phyloP scores from a whole-genome alignment of 2,797 vertebrate species.

The Mormyrops attenuatus region DNA sequence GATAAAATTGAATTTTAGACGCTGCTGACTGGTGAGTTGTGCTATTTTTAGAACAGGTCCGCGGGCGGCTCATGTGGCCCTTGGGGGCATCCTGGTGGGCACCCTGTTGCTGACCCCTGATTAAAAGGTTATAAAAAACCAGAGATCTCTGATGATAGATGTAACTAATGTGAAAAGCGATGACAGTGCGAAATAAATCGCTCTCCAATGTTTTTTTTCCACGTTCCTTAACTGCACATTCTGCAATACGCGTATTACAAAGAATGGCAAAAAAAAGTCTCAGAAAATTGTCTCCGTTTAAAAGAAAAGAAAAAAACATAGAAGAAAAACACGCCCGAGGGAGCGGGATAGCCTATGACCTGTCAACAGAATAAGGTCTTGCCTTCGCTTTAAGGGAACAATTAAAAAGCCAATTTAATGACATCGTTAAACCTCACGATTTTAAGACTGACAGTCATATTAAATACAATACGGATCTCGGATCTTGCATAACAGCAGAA shows the following conservation, averaged over 20 bases:
- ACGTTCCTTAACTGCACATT: not conserved
- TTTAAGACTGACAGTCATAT: not conserved
- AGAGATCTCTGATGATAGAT: not conserved
- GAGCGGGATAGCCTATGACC: not conserved
- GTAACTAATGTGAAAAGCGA: not conserved
- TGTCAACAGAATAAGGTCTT: not conserved
- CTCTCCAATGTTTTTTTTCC: not conserved
- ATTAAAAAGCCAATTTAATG: not conserved
- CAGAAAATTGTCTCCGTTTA: not conserved
- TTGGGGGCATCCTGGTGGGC: no score
- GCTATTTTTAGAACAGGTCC: no score
- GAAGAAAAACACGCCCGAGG: not conserved
- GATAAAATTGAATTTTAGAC: no score
- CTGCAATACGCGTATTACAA: not conserved
- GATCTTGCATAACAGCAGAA: not conserved
- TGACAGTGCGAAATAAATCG: not conserved
- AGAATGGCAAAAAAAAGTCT: not conserved
- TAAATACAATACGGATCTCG: not conserved
- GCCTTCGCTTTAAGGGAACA: not conserved
- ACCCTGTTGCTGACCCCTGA: no score
- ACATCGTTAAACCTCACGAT: not conserved
- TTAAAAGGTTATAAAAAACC: not conserved
- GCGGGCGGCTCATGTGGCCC: no score
- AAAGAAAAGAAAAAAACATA: not conserved
- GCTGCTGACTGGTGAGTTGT: no score